Base-by-base conservation (phyloP, 2,113 vertebrate genomes). In the Vombatus ursinus region DNA sequence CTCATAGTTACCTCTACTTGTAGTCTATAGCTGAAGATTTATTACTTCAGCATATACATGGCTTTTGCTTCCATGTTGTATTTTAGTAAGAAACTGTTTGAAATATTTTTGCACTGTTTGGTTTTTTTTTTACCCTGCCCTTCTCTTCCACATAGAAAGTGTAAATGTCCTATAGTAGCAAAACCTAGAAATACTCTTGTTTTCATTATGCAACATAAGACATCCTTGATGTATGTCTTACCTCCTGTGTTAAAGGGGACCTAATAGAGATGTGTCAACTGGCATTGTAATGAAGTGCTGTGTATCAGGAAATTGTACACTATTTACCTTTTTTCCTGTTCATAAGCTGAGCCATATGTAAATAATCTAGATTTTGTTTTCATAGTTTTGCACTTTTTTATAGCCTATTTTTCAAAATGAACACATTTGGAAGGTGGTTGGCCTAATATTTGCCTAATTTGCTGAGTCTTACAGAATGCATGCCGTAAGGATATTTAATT, bases 281-380 rank as follows among this genome's bases (percentile, higher is more conserved):
- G 97, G 98, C 98, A 12, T 97, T 92, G 96, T 96, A 93, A 95
- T 97, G 97, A 98, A 98, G 98, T 98, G 98, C 98, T 98, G 98
- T 97, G 97, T 97, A 97, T 98, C 98, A 98, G 98, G 98, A 98
- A 98, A 97, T 97, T 97, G 97, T 96, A 98, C 98, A 97, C 98
- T 97, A 97, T 97, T 96, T 95, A 98, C 98, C 95, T 94, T 96
- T 93, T 97, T 98, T 98, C 98, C 98, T 98, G 98, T 98, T 98
- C 98, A 98, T 98, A 98, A 98, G 98, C 99, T 99, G 99, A 99
- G 99, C 99, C 99, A 99, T 99, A 98, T 99, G 98, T 98, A 99
- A 97, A 99, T 98, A 99, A 97, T 96, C 98, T 98, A 98, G 98
- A 98, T 97, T 98, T 98, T 98, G 97, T 98, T 98, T 97, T 97